phyloP scores from a whole-genome alignment of 2,888 invertebrate species.

The Lasioglossum figueresi region DNA sequence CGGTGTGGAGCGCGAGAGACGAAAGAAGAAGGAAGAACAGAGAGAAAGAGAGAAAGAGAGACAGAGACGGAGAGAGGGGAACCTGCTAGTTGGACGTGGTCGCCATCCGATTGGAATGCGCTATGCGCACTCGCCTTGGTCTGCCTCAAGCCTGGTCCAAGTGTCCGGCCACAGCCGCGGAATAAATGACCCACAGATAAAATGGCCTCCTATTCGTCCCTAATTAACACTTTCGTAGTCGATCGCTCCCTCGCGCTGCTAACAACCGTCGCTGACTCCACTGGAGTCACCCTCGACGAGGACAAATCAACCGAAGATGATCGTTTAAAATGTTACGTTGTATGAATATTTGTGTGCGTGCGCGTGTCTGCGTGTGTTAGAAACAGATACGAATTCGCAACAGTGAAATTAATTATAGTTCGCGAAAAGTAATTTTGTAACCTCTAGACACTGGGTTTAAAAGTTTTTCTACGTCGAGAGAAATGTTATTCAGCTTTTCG shows the following conservation, averaged over 20 bases:
- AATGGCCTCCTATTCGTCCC: slow-evolving; percentile 74
- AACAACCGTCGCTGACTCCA: not conserved
- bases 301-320: not conserved
- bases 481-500: not conserved
- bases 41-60: slow-evolving; percentile 31
- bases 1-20: slow-evolving; percentile 65
- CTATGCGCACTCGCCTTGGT: slow-evolving; percentile 73
- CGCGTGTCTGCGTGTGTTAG: not conserved
- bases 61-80: slow-evolving; percentile 62
- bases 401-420: not conserved
- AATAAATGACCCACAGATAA: slow-evolving; percentile 82
- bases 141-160: slow-evolving; percentile 73
- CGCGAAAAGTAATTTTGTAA: not conserved
- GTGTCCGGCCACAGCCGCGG: slow-evolving; percentile 75
- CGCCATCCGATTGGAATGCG: slow-evolving; percentile 80
- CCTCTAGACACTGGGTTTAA: not conserved
- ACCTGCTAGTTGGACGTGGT: slow-evolving; percentile 74
- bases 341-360: not conserved
- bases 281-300: not conserved
- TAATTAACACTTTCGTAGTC: slow-evolving; percentile 73
- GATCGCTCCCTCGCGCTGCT: not conserved
- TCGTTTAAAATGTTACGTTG: not conserved
- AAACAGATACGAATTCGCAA: too few species aligned
- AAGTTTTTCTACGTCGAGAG: not conserved
- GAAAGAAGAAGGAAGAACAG: slow-evolving; percentile 46